Percentiles rank a stretch among this genome's conserved stretches.
Conservation (phyloP, 2,888 invertebrate species). For the Lepas anatifera region DNA sequence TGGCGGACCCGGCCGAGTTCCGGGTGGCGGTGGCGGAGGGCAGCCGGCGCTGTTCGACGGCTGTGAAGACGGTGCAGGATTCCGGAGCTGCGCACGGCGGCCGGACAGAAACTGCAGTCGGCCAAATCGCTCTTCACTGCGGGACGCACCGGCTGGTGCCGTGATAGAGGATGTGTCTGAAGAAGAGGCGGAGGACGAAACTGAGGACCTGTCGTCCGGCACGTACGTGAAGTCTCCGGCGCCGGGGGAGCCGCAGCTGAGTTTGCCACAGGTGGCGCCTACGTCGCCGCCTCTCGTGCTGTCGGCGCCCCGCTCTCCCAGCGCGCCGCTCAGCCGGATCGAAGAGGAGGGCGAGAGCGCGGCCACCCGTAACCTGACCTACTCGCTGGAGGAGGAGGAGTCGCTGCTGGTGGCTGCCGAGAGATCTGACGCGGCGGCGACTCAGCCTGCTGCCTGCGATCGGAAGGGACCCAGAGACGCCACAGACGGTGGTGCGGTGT, state of each 20-base stretch:
- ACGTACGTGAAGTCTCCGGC: background rate
- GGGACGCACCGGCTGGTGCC: background rate
- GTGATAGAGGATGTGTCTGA: background rate
- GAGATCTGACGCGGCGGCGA: too few species aligned
- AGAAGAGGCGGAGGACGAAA: background rate
- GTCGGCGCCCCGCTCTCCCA: background rate
- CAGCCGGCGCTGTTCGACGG: background rate
- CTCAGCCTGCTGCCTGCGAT: too few species aligned
- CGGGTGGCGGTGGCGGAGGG: background rate
- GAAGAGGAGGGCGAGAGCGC: background rate
- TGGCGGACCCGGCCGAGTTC: background rate
- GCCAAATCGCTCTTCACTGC: background rate
- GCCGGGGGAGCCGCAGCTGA: background rate
- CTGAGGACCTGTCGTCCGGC: background rate
- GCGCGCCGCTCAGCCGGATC: background rate
- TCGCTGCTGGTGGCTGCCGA: background rate
- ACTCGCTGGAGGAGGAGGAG: constrained; percentile 1
- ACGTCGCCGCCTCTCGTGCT: background rate
- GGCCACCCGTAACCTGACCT: background rate
- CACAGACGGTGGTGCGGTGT: too few species aligned
- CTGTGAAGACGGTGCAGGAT: background rate
- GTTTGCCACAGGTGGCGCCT: background rate
- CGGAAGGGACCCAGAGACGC: too few species aligned
- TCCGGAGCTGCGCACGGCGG: background rate
- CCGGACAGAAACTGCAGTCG: too few species aligned